Evolutionary conservation across 2,113 vertebrate species (phyloP).

Genomic region (Xiphophorus couchianus): DNA sequence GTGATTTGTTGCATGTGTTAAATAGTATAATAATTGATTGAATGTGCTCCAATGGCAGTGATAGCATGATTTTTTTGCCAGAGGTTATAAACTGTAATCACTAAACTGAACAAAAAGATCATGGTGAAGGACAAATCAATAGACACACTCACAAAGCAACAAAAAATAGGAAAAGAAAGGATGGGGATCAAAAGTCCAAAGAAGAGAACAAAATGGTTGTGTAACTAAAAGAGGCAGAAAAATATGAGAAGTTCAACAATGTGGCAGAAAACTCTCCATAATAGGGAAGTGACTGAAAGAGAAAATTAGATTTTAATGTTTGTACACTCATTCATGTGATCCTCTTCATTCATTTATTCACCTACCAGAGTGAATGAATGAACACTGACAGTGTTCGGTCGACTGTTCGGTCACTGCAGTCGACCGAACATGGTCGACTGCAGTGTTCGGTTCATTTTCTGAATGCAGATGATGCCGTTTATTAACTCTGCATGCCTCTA

Average conservation of each 20-base stretch:
- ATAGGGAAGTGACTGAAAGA: not conserved
- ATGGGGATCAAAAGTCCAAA: not conserved
- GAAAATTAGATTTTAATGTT: not conserved
- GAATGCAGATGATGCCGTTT: slow-evolving; percentile 31
- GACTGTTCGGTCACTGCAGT: not conserved
- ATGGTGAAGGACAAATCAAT: not conserved
- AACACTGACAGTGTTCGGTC: not conserved
- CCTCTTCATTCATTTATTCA: not conserved
- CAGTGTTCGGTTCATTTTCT: slow-evolving; percentile 15
- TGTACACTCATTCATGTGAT: not conserved
- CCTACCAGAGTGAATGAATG: not conserved
- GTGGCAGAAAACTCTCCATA: not conserved
- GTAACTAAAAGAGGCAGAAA: not conserved
- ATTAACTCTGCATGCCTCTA: slow-evolving; percentile 24
- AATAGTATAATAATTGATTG: not conserved
- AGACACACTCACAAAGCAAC: not conserved
- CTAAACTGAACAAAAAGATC: not conserved
- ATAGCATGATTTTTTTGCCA: not conserved
- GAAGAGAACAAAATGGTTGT: not conserved
- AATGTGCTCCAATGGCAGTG: not conserved
- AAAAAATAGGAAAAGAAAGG: not conserved
- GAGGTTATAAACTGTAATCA: not conserved
- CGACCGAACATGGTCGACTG: not conserved
- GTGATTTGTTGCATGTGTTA: not conserved
- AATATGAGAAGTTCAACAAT: slow-evolving; percentile 1